Conservation (phyloP, 1,140 invertebrate species). For the Ctenoplectra terminalis region DNA sequence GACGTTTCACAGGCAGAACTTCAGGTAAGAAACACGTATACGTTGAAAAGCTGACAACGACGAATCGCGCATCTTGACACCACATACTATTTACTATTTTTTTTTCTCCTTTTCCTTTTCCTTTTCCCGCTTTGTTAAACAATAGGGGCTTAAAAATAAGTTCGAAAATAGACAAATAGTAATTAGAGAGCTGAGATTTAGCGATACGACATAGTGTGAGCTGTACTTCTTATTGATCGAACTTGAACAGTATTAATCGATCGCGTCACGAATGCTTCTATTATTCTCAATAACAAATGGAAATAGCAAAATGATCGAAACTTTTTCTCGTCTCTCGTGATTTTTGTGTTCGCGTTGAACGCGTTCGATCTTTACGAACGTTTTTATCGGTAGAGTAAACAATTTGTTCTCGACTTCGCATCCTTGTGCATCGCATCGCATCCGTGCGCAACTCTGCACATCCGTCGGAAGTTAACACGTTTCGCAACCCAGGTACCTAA, state of each 20-base stretch:
- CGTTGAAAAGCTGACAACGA: too few species aligned
- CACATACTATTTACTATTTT: too few species aligned
- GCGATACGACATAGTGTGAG: neutral
- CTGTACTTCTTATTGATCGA: neutral
- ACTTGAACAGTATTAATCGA: neutral
- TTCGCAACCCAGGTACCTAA: neutral
- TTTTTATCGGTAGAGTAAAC: constrained; percentile 20
- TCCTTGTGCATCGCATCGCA: too few species aligned
- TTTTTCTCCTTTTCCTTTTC: neutral
- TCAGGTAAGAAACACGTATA: constrained; percentile 83
- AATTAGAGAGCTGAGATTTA: neutral
- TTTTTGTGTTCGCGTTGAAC: neutral
- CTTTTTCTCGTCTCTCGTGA: constrained; percentile 15
- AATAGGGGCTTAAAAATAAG: too few species aligned
- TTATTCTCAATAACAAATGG: neutral
- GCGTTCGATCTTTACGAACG: neutral
- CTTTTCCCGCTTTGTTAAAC: neutral
- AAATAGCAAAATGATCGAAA: neutral
- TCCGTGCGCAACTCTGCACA: neutral
- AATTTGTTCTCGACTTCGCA: neutral
- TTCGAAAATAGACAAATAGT: neutral
- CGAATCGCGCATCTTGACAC: too few species aligned
- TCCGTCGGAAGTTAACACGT: constrained; percentile 34
- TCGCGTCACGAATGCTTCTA: neutral
- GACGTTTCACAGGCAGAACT: constrained; percentile 90